phyloP scores from a whole-genome alignment of 2,888 invertebrate genomes.

The Standfussiana lucernea region DNA sequence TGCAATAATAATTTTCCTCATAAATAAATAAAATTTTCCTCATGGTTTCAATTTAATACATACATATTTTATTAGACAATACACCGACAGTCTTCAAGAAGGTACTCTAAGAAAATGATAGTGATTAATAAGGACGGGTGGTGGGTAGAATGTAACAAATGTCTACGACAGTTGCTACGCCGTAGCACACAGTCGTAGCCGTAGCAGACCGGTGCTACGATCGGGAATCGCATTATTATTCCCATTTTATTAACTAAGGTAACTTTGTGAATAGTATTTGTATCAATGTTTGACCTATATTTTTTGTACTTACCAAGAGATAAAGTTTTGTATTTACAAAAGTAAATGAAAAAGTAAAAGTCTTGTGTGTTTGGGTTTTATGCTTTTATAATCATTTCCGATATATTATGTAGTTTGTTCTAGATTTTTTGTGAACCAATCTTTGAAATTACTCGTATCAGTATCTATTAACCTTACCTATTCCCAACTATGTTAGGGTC shows the following conservation, averaged over 20 bases:
- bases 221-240: slow-evolving; percentile 2
- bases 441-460: background rate
- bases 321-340: background rate
- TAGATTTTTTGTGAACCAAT: background rate
- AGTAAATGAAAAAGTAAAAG: too few relatives aligned
- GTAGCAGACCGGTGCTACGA: slow-evolving; percentile 36
- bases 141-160: background rate
- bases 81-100: background rate
- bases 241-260: background rate
- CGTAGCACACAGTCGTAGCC: slow-evolving; percentile 46
- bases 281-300: slow-evolving; percentile 9
- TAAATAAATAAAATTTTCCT: too few relatives aligned
- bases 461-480: background rate
- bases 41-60: background rate
- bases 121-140: background rate
- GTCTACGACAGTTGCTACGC: slow-evolving; percentile 42
- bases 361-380: background rate
- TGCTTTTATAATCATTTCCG: background rate
- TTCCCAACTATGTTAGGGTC: background rate
- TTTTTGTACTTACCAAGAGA: background rate
- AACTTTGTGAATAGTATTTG: background rate
- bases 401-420: background rate
- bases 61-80: background rate
- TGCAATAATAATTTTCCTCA: background rate
- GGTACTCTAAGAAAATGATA: background rate